Evolutionary conservation across 1,140 invertebrate genomes (phyloP).

Genomic region (Ganaspis sp.): DNA sequence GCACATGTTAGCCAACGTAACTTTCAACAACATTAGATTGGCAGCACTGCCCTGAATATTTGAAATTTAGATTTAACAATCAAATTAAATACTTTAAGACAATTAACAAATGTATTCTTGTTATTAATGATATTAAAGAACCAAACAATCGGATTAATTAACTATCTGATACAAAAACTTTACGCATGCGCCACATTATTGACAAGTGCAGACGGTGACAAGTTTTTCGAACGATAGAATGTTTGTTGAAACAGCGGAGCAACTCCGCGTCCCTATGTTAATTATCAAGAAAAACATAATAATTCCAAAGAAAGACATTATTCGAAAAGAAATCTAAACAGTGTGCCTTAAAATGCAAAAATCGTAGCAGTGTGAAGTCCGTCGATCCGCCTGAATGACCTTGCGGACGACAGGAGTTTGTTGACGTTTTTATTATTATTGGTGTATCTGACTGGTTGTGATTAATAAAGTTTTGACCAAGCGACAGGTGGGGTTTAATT

Average conservation of each 20-base stretch:
- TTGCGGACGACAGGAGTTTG: slow-evolving; percentile 30
- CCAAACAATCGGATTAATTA: too few species aligned
- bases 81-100: too few species aligned
- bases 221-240: slow-evolving; percentile 24
- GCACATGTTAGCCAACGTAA: too few species aligned
- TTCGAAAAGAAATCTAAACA: not conserved
- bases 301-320: not conserved
- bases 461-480: slow-evolving; percentile 30
- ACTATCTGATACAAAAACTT: not conserved
- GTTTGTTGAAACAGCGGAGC: slow-evolving; percentile 23
- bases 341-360: slow-evolving; percentile 6
- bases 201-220: slow-evolving; percentile 32
- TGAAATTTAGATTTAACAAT: too few species aligned
- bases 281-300: not conserved
- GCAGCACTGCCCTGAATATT: too few species aligned
- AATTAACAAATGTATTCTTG: too few species aligned
- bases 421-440: not conserved
- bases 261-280: not conserved
- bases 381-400: slow-evolving; percentile 17
- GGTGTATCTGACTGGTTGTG: slow-evolving; percentile 26
- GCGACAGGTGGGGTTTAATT: slow-evolving; percentile 40
- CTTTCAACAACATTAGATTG: too few species aligned
- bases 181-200: slow-evolving; percentile 49
- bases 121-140: too few species aligned
- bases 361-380: slow-evolving; percentile 14